phyloP scores from a whole-genome alignment of 2,113 vertebrate species.

The Ictidomys tridecemlineatus region DNA sequence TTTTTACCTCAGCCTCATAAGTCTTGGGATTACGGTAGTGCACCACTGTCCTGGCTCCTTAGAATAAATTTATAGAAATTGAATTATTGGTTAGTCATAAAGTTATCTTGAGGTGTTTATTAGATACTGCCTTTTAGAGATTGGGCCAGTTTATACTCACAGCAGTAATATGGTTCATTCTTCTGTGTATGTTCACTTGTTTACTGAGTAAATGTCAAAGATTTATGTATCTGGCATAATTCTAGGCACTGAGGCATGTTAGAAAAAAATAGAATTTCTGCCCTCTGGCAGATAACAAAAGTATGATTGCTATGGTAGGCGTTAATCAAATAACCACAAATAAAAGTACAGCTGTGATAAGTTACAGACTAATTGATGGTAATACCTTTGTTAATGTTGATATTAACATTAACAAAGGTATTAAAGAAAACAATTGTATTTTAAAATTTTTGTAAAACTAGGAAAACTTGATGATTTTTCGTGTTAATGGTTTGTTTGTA shows the following conservation, averaged over 20 bases:
- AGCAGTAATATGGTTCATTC: background rate
- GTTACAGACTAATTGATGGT: background rate
- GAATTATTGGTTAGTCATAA: background rate
- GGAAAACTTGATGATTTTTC: slow-evolving; percentile 7
- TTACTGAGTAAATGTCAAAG: background rate
- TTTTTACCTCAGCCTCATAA: no score
- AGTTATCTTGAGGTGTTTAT: background rate
- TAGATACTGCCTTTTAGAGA: background rate
- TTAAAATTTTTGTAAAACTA: background rate
- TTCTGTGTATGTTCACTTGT: background rate
- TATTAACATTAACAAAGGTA: background rate
- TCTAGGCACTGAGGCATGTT: background rate
- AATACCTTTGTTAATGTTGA: background rate
- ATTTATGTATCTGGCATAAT: background rate
- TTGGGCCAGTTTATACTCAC: background rate
- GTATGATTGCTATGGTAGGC: background rate
- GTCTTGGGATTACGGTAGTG: no score
- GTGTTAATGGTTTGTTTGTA: background rate
- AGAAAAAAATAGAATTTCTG: slow-evolving; percentile 22
- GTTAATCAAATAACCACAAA: background rate
- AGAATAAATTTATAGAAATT: background rate
- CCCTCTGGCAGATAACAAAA: background rate
- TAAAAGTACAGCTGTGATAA: background rate
- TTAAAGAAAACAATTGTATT: background rate
- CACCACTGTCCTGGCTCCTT: background rate